A percentile compares a stretch with the other conserved stretches of the same genome.
Evolutionary conservation across 2,113 vertebrate species (phyloP).

Genomic region (Typhlomys cinereus): DNA sequence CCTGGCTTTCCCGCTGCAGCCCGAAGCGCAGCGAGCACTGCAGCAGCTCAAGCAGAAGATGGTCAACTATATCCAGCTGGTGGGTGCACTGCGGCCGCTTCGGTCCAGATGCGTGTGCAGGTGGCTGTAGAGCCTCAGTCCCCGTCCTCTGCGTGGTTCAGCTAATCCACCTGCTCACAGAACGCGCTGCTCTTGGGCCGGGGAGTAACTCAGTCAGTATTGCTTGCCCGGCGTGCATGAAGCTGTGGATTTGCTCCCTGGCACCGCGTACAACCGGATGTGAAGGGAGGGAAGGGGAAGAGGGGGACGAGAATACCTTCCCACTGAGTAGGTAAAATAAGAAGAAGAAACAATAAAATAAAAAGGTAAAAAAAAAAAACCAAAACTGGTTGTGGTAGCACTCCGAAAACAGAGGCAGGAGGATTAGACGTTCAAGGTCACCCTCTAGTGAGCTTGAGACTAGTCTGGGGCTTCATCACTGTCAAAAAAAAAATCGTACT

Average conservation of each 20-base stretch:
- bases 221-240: too few species aligned
- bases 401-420: not conserved
- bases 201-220: too few species aligned
- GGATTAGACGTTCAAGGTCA: not conserved
- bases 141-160: not conserved
- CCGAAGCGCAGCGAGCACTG: constrained; percentile 93
- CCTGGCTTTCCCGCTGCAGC: constrained; percentile 94
- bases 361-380: too few species aligned
- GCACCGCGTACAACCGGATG: not conserved
- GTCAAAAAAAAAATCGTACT: not conserved
- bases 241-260: not conserved
- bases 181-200: not conserved
- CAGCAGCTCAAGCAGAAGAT: constrained; percentile 92
- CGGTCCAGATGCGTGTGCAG: too few species aligned
- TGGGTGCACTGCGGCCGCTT: too few species aligned
- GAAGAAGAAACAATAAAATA: too few species aligned
- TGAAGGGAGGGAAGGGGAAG: too few species aligned
- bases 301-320: too few species aligned
- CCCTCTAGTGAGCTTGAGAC: not conserved
- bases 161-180: rapidly evolving
- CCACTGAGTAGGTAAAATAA: too few species aligned
- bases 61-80: constrained; percentile 98
- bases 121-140: too few species aligned
- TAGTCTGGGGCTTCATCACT: not conserved
- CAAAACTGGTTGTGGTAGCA: too few species aligned